A percentile compares a stretch with the other conserved stretches of the same genome.
phyloP scores from a whole-genome alignment of 2,113 vertebrate genomes.

The Antennarius striatus region DNA sequence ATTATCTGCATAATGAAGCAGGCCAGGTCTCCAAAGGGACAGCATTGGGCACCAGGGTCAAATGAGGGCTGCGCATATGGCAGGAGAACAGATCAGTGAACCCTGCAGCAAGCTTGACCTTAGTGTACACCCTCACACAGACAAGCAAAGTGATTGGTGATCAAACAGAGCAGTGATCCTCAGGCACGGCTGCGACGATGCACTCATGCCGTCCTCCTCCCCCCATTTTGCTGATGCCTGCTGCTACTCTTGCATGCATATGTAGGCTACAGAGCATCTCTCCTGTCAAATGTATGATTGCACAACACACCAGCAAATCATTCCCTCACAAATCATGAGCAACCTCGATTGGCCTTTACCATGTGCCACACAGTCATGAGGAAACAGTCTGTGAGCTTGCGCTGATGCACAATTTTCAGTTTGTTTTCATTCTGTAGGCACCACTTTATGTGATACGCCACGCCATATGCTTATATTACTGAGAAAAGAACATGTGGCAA shows the following conservation, averaged over 20 bases:
- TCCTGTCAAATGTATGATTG: slow-evolving; percentile 58
- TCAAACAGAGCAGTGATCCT: slow-evolving; percentile 67
- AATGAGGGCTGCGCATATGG: slow-evolving; percentile 71
- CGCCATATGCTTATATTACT: slow-evolving; percentile 34
- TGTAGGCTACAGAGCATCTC: slow-evolving; percentile 60
- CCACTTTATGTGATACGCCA: slow-evolving; percentile 1
- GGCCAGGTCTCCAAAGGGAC: slow-evolving; percentile 70
- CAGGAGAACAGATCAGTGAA: slow-evolving; percentile 57
- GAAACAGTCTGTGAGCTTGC: slow-evolving; percentile 31
- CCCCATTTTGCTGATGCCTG: slow-evolving; percentile 46
- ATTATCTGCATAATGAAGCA: slow-evolving; percentile 75
- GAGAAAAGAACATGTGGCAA: slow-evolving; percentile 49
- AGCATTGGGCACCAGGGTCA: slow-evolving; percentile 64
- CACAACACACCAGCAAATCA: slow-evolving; percentile 41
- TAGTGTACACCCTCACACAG: slow-evolving; percentile 49
- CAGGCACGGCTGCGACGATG: slow-evolving; percentile 34
- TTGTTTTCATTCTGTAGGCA: slow-evolving; percentile 19
- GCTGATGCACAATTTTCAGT: slow-evolving; percentile 15
- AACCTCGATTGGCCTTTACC: slow-evolving; percentile 54
- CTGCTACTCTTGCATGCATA: slow-evolving; percentile 59
- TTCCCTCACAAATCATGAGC: slow-evolving; percentile 32
- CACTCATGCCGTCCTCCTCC: slow-evolving; percentile 12
- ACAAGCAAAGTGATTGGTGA: slow-evolving; percentile 58
- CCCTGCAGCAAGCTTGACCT: slow-evolving; percentile 61
- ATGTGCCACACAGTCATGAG: slow-evolving; percentile 39